Percentiles rank a stretch among this genome's conserved stretches.
phyloP scores from a whole-genome alignment of 2,888 invertebrate genomes.

The Tiliacea aurago region DNA sequence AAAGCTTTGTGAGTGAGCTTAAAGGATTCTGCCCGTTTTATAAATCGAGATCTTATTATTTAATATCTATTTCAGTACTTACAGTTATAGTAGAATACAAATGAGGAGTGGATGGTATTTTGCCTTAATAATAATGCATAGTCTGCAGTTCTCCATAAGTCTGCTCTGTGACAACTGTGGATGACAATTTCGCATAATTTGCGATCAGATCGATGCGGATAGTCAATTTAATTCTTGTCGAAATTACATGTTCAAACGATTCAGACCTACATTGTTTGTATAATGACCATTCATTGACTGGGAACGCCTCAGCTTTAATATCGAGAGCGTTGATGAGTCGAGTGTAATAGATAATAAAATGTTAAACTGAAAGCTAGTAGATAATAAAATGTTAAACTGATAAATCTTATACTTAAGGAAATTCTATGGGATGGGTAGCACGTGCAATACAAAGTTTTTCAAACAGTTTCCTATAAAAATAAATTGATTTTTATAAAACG shows the following conservation, averaged over 20 bases:
- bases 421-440: too few species aligned
- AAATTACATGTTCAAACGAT: slow-evolving; percentile 29
- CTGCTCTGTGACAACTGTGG: background rate
- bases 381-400: too few species aligned
- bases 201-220: background rate
- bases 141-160: background rate
- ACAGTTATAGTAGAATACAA: background rate
- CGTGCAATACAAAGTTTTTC: too few species aligned
- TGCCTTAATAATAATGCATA: background rate
- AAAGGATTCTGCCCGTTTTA: background rate
- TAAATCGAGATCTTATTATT: background rate
- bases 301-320: background rate
- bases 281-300: background rate
- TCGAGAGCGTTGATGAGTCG: background rate
- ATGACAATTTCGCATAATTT: background rate
- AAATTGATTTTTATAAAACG: background rate
- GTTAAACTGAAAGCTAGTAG: too few species aligned
- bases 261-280: background rate
- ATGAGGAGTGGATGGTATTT: background rate
- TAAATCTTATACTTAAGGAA: too few species aligned
- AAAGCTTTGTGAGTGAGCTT: slow-evolving; percentile 11
- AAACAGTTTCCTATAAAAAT: background rate
- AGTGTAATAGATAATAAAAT: too few species aligned
- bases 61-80: background rate
- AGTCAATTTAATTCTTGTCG: slow-evolving; percentile 4